Base-by-base conservation (phyloP, 2,113 vertebrate genomes). In the Caloenas nicobarica region DNA sequence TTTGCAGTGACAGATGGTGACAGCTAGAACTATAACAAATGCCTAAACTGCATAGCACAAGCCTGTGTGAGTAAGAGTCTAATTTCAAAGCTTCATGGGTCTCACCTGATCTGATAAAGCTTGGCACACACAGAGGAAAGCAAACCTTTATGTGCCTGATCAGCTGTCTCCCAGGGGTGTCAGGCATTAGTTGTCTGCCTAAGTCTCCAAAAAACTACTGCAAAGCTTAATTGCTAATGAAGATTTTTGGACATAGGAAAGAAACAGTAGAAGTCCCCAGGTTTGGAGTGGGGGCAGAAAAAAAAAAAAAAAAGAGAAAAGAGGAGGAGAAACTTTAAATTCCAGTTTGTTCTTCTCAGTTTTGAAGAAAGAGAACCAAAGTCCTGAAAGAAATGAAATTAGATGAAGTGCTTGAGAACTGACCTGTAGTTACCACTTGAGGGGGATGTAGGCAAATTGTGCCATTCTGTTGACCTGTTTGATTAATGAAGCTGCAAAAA, bases 21-120 rank as follows among this genome's bases (percentile, higher is more conserved):
- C 64, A 87, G 24, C 33, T 87, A 79, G 58, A 74, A 50, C 40
- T 57, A 17, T 31, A 80, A 94, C 18, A 9, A 77, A 65, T 61
- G 38, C 50, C 61, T 89, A 76, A 89, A 76, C 34, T 62, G 26
- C 40, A 40, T 14, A 58, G 50, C 36, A 61, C 36, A 77, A 76
- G 42, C 18, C 60, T 65, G 7, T 57, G 9, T 13, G 21, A 53
- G 22, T 65, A 82, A 81, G 13, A 93, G 70, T 79, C 38, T 79
- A 79, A 76, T 89, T 89, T 90, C 36, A 80, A 88, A 69, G 54
- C 54, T 72, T 88, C 38, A 1, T 70, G 74, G n/a, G 36, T 31
- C 29, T 83, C 31, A 71, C 73, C 82, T 86, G 54, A 69, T 72
- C 54, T 91, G 68, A 69, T 88, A 77, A 80, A 90, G 0, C 40